phyloP scores from a whole-genome alignment of 2,888 invertebrate genomes.

The Pseudanteris insignis region DNA sequence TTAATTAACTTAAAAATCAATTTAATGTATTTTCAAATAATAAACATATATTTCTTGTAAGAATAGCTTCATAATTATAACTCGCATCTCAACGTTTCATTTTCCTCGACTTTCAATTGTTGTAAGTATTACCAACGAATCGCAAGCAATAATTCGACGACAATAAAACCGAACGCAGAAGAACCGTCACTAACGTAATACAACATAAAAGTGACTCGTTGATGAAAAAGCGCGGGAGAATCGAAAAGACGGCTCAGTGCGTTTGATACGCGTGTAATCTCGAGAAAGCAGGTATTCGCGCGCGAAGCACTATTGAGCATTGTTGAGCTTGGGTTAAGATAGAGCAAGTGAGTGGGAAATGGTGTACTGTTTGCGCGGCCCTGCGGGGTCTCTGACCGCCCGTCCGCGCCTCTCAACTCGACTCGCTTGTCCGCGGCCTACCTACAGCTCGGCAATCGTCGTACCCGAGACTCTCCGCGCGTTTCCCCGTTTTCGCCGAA shows the following conservation, averaged over 20 bases:
- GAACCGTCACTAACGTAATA: no score
- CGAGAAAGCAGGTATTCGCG: slow-evolving; percentile 43
- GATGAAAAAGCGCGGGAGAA: slow-evolving; percentile 4
- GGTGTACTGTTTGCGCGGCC: slow-evolving; percentile 65
- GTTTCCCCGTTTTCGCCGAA: slow-evolving; percentile 38
- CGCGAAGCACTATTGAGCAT: slow-evolving; percentile 53
- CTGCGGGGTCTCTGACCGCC: slow-evolving; percentile 67
- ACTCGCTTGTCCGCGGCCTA: slow-evolving; percentile 59
- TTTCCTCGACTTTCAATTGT: no score
- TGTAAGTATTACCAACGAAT: no score
- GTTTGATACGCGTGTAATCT: slow-evolving; percentile 41
- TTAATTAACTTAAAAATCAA: no score
- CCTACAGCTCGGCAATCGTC: slow-evolving; percentile 51
- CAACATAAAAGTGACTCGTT: slow-evolving; percentile 10
- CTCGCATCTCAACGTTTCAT: no score
- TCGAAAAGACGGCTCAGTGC: slow-evolving; percentile 27
- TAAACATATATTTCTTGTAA: no score
- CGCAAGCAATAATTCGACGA: no score
- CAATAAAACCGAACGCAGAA: no score
- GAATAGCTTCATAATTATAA: no score
- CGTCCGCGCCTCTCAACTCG: slow-evolving; percentile 66
- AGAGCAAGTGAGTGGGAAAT: slow-evolving; percentile 62
- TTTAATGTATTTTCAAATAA: no score
- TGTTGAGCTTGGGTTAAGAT: slow-evolving; percentile 54
- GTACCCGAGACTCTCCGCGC: neutral